These are phyloP conservation scores for Acanthopagrus latus DNA, from an alignment of 2,797 vertebrate species.

Conservation along the genomic window DNA sequence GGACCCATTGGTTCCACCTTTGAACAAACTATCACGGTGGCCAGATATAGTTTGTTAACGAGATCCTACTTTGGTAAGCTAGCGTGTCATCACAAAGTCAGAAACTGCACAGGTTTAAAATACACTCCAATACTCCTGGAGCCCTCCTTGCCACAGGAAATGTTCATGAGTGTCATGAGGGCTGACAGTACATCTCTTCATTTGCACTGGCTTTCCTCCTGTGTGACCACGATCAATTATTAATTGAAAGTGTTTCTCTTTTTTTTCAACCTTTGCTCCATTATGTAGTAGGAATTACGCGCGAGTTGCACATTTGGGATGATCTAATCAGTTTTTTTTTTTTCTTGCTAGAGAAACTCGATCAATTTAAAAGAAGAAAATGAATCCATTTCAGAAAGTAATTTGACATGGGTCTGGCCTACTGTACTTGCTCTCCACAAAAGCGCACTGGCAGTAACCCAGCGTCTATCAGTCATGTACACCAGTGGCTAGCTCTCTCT, in stretches of 20 bases:
- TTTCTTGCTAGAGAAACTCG: constrained; percentile 20
- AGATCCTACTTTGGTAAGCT: constrained; percentile 14
- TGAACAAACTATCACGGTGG: neutral
- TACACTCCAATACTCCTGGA: constrained; percentile 2
- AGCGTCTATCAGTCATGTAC: constrained; percentile 57
- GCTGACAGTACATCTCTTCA: constrained; percentile 44
- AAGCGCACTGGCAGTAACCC: constrained; percentile 46
- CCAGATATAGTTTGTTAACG: constrained; percentile 9
- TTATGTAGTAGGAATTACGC: constrained; percentile 21
- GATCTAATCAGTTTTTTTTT: constrained; percentile 33
- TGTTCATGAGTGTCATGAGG: constrained; percentile 21
- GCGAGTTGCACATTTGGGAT: constrained; percentile 34
- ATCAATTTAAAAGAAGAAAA: constrained; percentile 40
- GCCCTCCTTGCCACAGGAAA: constrained; percentile 1
- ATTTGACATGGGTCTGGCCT: constrained; percentile 51
- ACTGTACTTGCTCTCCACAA: constrained; percentile 46
- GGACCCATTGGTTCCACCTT: neutral
- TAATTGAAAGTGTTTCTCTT: constrained; percentile 51
- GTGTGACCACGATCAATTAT: constrained; percentile 43
- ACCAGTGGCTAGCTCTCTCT: constrained; percentile 55
- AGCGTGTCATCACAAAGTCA: constrained; percentile 14
- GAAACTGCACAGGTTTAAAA: constrained; percentile 32
- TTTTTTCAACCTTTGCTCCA: constrained; percentile 27
- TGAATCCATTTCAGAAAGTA: constrained; percentile 40
- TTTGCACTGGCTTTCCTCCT: constrained; percentile 21